phyloP scores from a whole-genome alignment of 1,140 invertebrate genomes.

The Brachionus rotundiformis region DNA sequence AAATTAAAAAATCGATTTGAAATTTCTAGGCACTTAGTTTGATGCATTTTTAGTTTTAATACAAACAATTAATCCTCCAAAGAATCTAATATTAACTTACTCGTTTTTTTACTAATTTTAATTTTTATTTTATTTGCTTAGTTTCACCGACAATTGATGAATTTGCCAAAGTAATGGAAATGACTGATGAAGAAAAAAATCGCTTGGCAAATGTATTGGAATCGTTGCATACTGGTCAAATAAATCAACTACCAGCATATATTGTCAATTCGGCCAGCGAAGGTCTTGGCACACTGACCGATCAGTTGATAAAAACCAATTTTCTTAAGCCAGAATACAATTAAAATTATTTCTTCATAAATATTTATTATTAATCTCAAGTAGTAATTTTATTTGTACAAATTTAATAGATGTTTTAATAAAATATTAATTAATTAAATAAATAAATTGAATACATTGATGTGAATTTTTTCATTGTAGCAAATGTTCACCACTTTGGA shows the following conservation, averaged over 20 bases:
- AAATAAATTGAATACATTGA: not conserved
- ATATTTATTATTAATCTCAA: constrained; percentile 6
- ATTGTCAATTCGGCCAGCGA: constrained; percentile 49
- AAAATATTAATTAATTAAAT: not conserved
- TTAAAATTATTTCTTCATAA: not conserved
- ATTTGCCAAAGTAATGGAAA: constrained; percentile 35
- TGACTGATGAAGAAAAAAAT: constrained; percentile 32
- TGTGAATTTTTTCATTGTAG: constrained; percentile 1
- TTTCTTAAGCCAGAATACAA: constrained; percentile 22
- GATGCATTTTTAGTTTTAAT: no score
- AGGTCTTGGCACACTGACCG: constrained; percentile 29
- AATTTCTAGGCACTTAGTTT: no score
- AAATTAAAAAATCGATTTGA: no score
- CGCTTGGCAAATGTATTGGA: constrained; percentile 15
- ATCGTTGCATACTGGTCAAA: constrained; percentile 39
- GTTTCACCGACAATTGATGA: constrained; percentile 34
- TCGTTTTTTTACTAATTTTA: not conserved
- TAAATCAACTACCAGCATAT: constrained; percentile 21
- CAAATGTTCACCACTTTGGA: not conserved
- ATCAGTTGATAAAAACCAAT: constrained; percentile 44
- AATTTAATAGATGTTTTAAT: constrained; percentile 26
- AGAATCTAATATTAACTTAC: no score
- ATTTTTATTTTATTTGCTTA: not conserved
- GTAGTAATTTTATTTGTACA: not conserved
- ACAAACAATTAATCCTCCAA: no score